Percentiles rank a stretch among this genome's conserved stretches.
Conservation (phyloP, 2,888 invertebrate genomes). For the Yponomeuta plumbellus region DNA sequence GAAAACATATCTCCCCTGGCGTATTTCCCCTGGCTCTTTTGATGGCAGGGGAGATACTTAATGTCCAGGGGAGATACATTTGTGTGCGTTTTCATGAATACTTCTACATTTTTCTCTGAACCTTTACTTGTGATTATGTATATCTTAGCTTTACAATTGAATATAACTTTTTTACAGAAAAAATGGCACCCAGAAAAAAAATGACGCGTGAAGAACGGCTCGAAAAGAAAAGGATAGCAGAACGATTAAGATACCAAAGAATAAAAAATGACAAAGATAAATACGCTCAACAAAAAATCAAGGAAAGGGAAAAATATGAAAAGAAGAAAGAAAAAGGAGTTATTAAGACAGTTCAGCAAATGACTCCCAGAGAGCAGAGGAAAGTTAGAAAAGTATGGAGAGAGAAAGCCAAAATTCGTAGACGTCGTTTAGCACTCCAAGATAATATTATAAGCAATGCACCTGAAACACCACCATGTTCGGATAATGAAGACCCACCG, state of each 20-base stretch:
- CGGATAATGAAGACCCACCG: conserved; percentile 1
- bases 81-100: too few relatives aligned
- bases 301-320: conserved; percentile 18
- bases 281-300: conserved; percentile 20
- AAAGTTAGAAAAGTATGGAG: not conserved
- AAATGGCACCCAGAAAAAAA: conserved; percentile 19
- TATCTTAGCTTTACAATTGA: not conserved
- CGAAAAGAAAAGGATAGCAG: not conserved
- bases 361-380: not conserved
- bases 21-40: too few relatives aligned
- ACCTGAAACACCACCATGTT: too few relatives aligned
- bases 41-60: not conserved
- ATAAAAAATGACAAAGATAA: conserved; percentile 22
- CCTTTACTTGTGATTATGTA: not conserved
- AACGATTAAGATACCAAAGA: conserved; percentile 18
- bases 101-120: too few relatives aligned
- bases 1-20: not conserved
- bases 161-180: not conserved
- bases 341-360: conserved; percentile 21
- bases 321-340: conserved; percentile 18
- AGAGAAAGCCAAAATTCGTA: not conserved
- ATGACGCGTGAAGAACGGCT: conserved; percentile 15
- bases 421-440: not conserved
- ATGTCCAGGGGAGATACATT: too few relatives aligned
- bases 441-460: not conserved